Base-by-base conservation (phyloP, 2,797 vertebrate species). In the Tadarida brasiliensis region DNA sequence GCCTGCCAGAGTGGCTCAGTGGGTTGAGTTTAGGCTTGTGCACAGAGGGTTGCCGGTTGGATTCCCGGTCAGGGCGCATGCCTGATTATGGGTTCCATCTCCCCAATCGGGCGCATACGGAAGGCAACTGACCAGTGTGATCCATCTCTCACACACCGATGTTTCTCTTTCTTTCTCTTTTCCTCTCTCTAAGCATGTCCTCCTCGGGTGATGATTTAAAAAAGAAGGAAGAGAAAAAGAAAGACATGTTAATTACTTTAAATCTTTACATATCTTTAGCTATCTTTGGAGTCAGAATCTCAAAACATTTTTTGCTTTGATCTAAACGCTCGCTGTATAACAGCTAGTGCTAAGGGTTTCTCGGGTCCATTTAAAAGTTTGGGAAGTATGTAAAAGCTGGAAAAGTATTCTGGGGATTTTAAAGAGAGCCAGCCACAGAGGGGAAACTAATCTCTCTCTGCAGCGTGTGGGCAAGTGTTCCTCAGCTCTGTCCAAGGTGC, bases 301-400 rank as follows among this genome's bases (percentile, higher is more conserved):
- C 14, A 24, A 84, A 94, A 63, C 67, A 47, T 59, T 26, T n/a
- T 76, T 65, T 65, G 33, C 19, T 81, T 96, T 95, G 92, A 39
- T 54, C 11, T 6, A 44, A 92, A 76, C 88, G 12, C 35, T 44
- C 88, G 12, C 35, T 44, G 24, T 80, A 14, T 24, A 57, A 33
- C 47, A 70, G 49, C 30, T 82, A 20, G 5, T 56, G 76, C 61
- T 56, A 67, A 73, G 59, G 35, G 28, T 90, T 68, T 70, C 68
- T 14, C 9, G 1, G 20, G 14, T 83, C 17, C 8, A 1, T 59
- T 77, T 54, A 47, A 87, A 93, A 91, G 57, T 67, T 24, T 12
- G 6, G 47, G n/a, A 51, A 39, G 22, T 26, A 3, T 11, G 28
- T 35, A 28, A 1, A 85, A 78, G 33, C n/a, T 20, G 15, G 30